Conservation (phyloP, 2,888 invertebrate genomes). For the Orthosia incerta region DNA sequence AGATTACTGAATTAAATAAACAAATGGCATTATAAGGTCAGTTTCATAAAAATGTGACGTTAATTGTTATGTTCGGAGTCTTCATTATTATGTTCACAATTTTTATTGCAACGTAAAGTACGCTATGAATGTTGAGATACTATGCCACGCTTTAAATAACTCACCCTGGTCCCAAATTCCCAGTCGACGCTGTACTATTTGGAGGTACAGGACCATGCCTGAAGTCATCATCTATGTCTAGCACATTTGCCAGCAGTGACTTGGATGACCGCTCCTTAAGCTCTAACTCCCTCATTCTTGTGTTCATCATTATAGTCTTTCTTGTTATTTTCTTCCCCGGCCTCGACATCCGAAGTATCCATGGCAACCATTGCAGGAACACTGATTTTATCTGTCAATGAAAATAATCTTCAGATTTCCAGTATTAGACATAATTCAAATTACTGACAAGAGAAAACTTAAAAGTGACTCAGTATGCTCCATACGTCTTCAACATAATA, state of each 20-base stretch:
- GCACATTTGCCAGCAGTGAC: conserved; percentile 97
- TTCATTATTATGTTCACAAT: too few relatives aligned
- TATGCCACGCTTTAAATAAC: conserved; percentile 57
- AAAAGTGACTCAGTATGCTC: neutral
- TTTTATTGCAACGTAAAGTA: too few relatives aligned
- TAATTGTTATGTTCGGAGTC: too few relatives aligned
- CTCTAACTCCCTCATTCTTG: conserved; percentile 97
- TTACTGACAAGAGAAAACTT: neutral
- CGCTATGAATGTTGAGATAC: neutral
- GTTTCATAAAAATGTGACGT: too few relatives aligned
- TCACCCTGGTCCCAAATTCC: conserved; percentile 92
- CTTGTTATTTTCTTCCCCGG: conserved; percentile 98
- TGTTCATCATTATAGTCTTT: conserved; percentile 97
- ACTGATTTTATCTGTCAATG: conserved; percentile 96
- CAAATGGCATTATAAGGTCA: too few relatives aligned
- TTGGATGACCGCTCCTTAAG: conserved; percentile 98
- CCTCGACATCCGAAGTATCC: conserved; percentile 98
- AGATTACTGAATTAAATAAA: too few relatives aligned
- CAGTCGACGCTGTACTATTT: conserved; percentile 91
- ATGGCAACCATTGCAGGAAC: conserved; percentile 99
- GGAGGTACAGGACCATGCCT: conserved; percentile 94
- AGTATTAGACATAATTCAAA: neutral
- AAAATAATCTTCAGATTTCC: neutral
- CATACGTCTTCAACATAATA: neutral
- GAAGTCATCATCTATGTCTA: conserved; percentile 99